Conservation (phyloP, 2,888 invertebrate species). For the Onthophagus sagittarius region DNA sequence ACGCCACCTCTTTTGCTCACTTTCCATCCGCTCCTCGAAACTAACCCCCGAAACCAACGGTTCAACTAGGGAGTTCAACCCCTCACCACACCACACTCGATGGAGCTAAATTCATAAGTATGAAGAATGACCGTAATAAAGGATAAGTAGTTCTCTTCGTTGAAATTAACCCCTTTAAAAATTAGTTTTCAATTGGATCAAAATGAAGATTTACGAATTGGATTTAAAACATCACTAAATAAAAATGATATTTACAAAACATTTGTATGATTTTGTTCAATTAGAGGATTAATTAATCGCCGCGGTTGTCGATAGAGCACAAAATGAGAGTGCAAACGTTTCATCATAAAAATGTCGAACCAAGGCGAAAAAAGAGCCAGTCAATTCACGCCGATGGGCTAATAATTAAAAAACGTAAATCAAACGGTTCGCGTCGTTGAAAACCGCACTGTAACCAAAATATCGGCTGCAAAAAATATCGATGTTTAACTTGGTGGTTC, state of each 20-base stretch:
- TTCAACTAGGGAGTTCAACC: not conserved
- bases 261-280: conserved; percentile 2
- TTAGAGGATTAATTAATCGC: not conserved
- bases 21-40: not conserved
- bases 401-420: not conserved
- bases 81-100: not conserved
- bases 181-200: not conserved
- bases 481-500: not conserved
- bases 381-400: not conserved
- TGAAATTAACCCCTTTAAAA: not conserved
- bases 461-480: not conserved
- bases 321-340: not conserved
- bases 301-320: not conserved
- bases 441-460: not conserved
- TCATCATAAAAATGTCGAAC: not conserved
- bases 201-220: not conserved
- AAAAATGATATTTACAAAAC: not conserved
- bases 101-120: not conserved
- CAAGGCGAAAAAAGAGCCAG: not conserved
- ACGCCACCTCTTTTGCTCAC: not conserved
- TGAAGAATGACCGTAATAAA: not conserved
- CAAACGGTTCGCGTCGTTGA: not conserved
- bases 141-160: not conserved
- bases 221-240: not conserved
- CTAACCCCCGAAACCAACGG: not conserved